phyloP scores from a whole-genome alignment of 1,140 invertebrate genomes.

The Drosophila ercepeae region DNA sequence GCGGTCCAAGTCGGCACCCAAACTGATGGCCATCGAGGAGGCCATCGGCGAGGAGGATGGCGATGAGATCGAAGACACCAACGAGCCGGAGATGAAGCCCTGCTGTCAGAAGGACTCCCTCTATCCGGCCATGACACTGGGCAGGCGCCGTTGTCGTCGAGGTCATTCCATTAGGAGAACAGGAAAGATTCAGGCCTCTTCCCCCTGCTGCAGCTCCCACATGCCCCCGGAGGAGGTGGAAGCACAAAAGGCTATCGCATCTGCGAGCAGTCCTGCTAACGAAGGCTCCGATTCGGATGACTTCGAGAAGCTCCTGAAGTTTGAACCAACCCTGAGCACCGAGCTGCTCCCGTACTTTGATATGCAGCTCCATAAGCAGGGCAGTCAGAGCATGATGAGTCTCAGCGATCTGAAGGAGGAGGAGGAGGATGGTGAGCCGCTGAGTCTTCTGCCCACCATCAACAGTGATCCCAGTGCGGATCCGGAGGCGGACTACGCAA shows the following conservation, averaged over 20 bases:
- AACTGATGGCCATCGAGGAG: constrained; percentile 97
- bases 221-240: constrained; percentile 19
- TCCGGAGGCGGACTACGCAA: constrained; percentile 64
- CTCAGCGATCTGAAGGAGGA: constrained; percentile 64
- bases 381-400: constrained; percentile 71
- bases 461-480: constrained; percentile 78
- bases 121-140: constrained; percentile 84
- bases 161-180: constrained; percentile 78
- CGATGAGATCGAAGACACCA: constrained; percentile 85
- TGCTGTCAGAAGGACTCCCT: constrained; percentile 84
- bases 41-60: constrained; percentile 93
- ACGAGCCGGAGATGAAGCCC: constrained; percentile 79
- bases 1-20: constrained; percentile 97
- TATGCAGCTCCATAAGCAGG: constrained; percentile 80
- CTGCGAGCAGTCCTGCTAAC: constrained; percentile 7
- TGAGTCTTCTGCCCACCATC: constrained; percentile 70
- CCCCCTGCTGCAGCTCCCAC: constrained; percentile 54
- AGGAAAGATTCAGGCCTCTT: constrained; percentile 61
- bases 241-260: background rate
- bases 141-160: constrained; percentile 81
- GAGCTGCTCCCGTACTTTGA: constrained; percentile 83
- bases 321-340: constrained; percentile 76
- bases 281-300: constrained; percentile 82
- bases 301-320: constrained; percentile 79
- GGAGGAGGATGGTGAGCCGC: constrained; percentile 61